Conservation (phyloP, 2,797 vertebrate genomes). For the Enteromius radiatus region DNA sequence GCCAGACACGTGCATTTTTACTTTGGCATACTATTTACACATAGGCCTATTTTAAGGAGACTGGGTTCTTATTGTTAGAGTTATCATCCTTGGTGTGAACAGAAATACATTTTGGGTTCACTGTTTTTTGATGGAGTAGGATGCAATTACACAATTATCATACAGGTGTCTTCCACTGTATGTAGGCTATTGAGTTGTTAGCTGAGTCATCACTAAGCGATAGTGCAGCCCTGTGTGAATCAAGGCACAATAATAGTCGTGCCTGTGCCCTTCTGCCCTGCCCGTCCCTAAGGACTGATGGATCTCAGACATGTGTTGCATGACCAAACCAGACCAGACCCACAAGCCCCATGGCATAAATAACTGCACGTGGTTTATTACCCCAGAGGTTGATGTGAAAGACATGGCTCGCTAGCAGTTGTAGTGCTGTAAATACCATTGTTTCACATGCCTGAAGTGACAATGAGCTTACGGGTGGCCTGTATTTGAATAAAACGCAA, state of each 20-base stretch:
- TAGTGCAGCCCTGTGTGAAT: conserved; percentile 63
- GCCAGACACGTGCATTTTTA: too few species aligned
- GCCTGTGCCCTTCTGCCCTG: conserved; percentile 64
- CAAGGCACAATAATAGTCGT: conserved; percentile 71
- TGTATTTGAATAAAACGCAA: conserved; percentile 9
- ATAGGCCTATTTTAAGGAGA: too few species aligned
- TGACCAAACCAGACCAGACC: conserved; percentile 57
- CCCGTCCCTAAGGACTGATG: conserved; percentile 54
- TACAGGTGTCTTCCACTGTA: conserved; percentile 16
- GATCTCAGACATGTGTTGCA: conserved; percentile 67
- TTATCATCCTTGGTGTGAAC: background rate
- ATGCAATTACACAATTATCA: background rate
- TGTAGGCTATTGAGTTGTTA: conserved; percentile 53
- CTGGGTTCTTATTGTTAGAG: background rate
- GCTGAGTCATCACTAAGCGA: conserved; percentile 75
- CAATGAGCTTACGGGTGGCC: conserved; percentile 9
- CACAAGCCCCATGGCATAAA: conserved; percentile 43
- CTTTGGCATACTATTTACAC: too few species aligned
- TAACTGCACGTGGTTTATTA: conserved; percentile 49
- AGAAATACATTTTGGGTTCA: background rate
- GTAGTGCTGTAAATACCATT: conserved; percentile 20
- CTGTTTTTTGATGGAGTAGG: background rate
- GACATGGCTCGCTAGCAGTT: conserved; percentile 17
- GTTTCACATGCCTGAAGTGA: conserved; percentile 27
- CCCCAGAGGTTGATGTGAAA: conserved; percentile 41